Conservation (phyloP, 2,888 invertebrate genomes). For the Campoletis raptor region DNA sequence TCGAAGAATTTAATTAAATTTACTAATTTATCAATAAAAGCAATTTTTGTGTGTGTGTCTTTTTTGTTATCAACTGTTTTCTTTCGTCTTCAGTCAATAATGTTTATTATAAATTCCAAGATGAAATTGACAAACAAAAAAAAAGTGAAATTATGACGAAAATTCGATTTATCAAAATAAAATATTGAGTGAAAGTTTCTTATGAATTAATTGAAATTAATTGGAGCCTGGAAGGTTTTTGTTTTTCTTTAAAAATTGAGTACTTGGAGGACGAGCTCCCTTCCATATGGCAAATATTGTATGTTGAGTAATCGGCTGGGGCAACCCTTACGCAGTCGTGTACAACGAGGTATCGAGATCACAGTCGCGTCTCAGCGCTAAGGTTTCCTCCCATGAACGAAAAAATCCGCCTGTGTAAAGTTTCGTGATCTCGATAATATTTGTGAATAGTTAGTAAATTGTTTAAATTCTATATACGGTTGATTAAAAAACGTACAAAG, state of each 20-base stretch:
- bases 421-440: neutral
- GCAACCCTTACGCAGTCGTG: constrained; percentile 68
- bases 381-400: constrained; percentile 66
- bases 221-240: neutral
- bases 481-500: neutral
- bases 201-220: neutral
- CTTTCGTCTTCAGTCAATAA: neutral
- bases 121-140: neutral
- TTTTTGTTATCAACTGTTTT: neutral
- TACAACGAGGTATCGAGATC: constrained; percentile 65
- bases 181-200: neutral
- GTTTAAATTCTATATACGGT: neutral
- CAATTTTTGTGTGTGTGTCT: neutral
- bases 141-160: neutral
- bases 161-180: neutral
- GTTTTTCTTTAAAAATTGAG: neutral
- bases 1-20: neutral
- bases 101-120: neutral
- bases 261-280: constrained; percentile 45
- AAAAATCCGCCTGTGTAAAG: constrained; percentile 13
- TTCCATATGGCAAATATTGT: constrained; percentile 40
- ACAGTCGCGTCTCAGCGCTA: constrained; percentile 69
- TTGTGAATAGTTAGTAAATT: neutral
- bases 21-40: neutral
- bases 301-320: constrained; percentile 20